Evolutionary conservation across 1,140 invertebrate species (phyloP).

Genomic region (Aradophagus sp.): DNA sequence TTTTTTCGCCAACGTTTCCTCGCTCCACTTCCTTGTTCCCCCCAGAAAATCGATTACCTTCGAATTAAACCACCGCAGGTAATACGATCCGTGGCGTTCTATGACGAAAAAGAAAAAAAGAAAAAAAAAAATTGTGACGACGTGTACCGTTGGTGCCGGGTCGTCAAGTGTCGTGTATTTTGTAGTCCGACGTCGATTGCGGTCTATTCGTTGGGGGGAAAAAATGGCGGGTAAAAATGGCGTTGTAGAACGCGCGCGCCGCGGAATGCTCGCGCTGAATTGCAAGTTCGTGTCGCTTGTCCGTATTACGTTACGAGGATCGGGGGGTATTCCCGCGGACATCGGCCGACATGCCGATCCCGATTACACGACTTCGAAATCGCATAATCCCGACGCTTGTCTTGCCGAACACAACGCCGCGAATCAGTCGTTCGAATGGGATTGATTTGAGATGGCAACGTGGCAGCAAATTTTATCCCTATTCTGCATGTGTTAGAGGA

Average conservation of each 20-base stretch:
- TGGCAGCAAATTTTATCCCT: too few relatives aligned
- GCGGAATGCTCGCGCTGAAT: slow-evolving; percentile 49
- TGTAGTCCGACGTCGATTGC: slow-evolving; percentile 42
- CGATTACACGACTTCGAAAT: slow-evolving; percentile 45
- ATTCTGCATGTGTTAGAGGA: too few relatives aligned
- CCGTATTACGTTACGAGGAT: slow-evolving; percentile 46
- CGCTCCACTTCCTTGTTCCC: slow-evolving; percentile 38
- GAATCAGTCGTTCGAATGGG: background rate
- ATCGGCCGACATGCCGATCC: slow-evolving; percentile 22
- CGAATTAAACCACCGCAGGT: slow-evolving; percentile 33
- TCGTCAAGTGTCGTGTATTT: slow-evolving; percentile 52
- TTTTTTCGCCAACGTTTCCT: background rate
- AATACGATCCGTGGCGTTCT: slow-evolving; percentile 26
- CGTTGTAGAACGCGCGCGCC: slow-evolving; percentile 34
- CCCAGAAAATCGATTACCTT: slow-evolving; percentile 47
- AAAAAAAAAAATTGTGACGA: slow-evolving; percentile 14
- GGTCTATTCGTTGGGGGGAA: slow-evolving; percentile 33
- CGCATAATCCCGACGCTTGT: slow-evolving; percentile 16
- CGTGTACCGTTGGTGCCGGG: slow-evolving; percentile 43
- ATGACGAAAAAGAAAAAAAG: slow-evolving; percentile 13
- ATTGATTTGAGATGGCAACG: too few relatives aligned
- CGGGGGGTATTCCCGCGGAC: slow-evolving; percentile 6
- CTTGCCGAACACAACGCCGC: too few relatives aligned
- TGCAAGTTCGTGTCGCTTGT: slow-evolving; percentile 36
- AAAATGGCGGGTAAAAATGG: too few relatives aligned